Percentiles rank a stretch among this genome's conserved stretches.
Conservation (phyloP, 2,113 vertebrate species). For the Leucoraja erinaceus region DNA sequence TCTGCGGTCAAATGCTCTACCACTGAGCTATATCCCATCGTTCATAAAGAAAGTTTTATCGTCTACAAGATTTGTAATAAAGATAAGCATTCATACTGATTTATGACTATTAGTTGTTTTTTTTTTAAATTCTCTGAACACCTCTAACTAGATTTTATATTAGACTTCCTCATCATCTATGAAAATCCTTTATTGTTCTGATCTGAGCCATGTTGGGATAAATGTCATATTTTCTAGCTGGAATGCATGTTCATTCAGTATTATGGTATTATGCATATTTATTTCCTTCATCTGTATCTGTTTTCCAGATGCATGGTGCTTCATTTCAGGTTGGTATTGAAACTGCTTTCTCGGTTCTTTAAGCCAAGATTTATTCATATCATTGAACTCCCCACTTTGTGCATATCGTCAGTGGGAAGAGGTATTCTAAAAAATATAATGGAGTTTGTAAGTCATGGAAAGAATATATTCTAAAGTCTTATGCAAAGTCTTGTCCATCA, state of each 20-base stretch:
- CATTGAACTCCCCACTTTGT: not conserved
- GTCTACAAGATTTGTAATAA: not conserved
- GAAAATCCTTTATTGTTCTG: not conserved
- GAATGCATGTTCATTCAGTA: not conserved
- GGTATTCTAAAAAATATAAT: not conserved
- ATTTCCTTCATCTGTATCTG: not conserved
- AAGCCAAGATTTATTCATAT: conserved; percentile 1
- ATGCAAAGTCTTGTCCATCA: not conserved
- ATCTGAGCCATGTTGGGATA: not conserved
- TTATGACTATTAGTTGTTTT: not conserved
- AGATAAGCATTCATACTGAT: not conserved
- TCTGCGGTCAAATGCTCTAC: too few relatives aligned
- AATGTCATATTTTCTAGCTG: not conserved
- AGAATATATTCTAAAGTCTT: not conserved
- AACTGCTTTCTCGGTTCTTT: not conserved
- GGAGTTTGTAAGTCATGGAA: not conserved
- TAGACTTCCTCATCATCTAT: not conserved
- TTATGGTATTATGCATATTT: not conserved
- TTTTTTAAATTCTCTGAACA: not conserved
- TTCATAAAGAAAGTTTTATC: not conserved
- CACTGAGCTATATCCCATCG: too few relatives aligned
- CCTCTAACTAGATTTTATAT: not conserved
- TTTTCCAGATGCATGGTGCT: not conserved
- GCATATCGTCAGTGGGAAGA: not conserved
- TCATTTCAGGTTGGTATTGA: not conserved